phyloP scores from a whole-genome alignment of 2,113 vertebrate species.

The Ammodramus savannarum region DNA sequence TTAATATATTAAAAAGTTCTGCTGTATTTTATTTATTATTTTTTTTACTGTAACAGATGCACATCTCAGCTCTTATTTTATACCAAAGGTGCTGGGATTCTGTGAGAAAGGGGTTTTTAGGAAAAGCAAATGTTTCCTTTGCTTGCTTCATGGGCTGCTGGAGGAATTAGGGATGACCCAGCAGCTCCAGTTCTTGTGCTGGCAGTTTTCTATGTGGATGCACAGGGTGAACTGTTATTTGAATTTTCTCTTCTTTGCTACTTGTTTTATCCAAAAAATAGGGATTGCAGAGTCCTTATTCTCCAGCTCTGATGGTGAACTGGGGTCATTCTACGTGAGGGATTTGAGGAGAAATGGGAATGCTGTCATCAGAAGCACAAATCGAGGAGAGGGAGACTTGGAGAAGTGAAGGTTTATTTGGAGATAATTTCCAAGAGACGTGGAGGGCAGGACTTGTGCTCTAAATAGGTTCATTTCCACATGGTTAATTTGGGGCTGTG shows the following conservation, averaged over 20 bases:
- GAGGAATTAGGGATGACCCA: background rate
- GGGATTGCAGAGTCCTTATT: background rate
- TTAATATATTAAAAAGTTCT: slow-evolving; percentile 8
- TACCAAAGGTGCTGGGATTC: background rate
- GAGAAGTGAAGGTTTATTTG: background rate
- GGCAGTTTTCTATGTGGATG: background rate
- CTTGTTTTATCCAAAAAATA: background rate
- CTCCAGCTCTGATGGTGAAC: background rate
- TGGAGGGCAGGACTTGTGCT: background rate
- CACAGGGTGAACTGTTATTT: background rate
- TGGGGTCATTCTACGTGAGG: background rate
- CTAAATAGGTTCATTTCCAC: background rate
- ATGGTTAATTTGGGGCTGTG: background rate
- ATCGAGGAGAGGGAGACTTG: background rate
- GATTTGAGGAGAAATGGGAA: background rate
- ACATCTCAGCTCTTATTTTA: background rate
- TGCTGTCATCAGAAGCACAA: accelerated
- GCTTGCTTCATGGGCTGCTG: background rate
- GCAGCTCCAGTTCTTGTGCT: background rate
- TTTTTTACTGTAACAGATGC: background rate
- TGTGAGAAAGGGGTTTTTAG: background rate
- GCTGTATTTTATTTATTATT: background rate
- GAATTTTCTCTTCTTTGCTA: background rate
- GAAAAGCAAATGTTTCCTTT: background rate
- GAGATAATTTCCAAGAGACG: background rate